Conservation (phyloP, 2,888 invertebrate genomes). For the Dasysyrphus albostriatus region DNA sequence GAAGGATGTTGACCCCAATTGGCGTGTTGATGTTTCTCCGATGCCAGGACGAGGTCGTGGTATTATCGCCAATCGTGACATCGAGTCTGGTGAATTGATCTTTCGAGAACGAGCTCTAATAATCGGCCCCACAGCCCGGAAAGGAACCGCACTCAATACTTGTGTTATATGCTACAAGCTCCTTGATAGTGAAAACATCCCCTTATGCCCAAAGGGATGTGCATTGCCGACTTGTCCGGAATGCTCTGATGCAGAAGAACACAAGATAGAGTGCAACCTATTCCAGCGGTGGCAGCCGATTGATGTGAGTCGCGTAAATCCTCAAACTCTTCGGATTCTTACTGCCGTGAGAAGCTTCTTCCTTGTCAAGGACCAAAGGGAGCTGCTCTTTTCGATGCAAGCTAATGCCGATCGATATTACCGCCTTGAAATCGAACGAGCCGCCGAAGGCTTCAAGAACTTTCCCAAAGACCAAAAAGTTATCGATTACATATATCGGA, state of each 20-base stretch:
- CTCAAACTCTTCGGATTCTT: slow-evolving; percentile 80
- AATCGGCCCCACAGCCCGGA: slow-evolving; percentile 87
- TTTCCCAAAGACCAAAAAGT: slow-evolving; percentile 81
- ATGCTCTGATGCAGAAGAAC: slow-evolving; percentile 86
- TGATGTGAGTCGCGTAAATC: slow-evolving; percentile 79
- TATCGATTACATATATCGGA: slow-evolving; percentile 81
- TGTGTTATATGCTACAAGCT: slow-evolving; percentile 88
- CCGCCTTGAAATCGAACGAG: slow-evolving; percentile 79
- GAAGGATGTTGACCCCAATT: slow-evolving; percentile 80
- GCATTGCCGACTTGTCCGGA: slow-evolving; percentile 88
- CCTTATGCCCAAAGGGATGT: slow-evolving; percentile 87
- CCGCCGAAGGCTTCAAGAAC: slow-evolving; percentile 80
- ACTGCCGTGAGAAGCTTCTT: slow-evolving; percentile 82
- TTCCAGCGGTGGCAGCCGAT: slow-evolving; percentile 86
- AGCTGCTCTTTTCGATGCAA: slow-evolving; percentile 81
- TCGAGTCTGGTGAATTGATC: slow-evolving; percentile 88
- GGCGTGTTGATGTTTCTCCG: slow-evolving; percentile 87
- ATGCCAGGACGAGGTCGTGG: slow-evolving; percentile 90
- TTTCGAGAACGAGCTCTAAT: slow-evolving; percentile 89
- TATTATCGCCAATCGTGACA: slow-evolving; percentile 87
- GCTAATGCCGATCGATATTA: slow-evolving; percentile 81
- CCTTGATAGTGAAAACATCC: slow-evolving; percentile 79
- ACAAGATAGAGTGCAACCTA: slow-evolving; percentile 87
- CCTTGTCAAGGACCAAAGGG: slow-evolving; percentile 79
- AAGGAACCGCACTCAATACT: slow-evolving; percentile 84